Evolutionary conservation across 2,888 invertebrate genomes (phyloP), one percentile per base, ranked within the genome.

Genomic region (Synergus itoensis): DNA sequence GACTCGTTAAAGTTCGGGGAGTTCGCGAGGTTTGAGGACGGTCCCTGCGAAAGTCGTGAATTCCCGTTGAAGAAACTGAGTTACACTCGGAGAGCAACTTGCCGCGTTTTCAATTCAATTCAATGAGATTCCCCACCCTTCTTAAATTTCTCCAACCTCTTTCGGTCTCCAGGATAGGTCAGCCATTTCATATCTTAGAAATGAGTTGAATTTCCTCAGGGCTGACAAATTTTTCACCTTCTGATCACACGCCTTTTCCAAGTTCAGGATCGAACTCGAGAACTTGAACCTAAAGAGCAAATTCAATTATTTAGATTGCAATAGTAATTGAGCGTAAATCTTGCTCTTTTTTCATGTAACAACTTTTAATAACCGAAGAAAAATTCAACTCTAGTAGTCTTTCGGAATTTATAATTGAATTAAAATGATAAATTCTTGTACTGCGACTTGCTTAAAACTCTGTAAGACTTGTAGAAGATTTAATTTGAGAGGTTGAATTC

Each of bases 401-500:
- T 28, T 62, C 1, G 1, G 7, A 62, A 28, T 62, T 62, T 62
- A 12, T 62, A 62, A 62, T 62, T 12, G 18, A 14, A 62, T 21
- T 14, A 62, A 28, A 62, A 12, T 60, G 0, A 11, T 21, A 11
- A 21, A 21, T 62, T 62, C 28, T 28, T 28, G 62, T 4, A 1
- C 21, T 62, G 11, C 11, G 14, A 14, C 80, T 79, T 79, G 60
- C 65, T 9, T 9, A 18, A 16, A 18, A 57, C 1, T 16, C 57
- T 7, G n/a, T 18, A 7, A 62, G 28, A 28, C 80, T 80, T 79
- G 53, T 73, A 80, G 80, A 83, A 84, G 82, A 82, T 84, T 83
- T 83, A 83, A 84, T 84, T 83, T 82, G 83, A 83, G 82, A 82
- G 82, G 82, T 81, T 84, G 82, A 83, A 81, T 80, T 82, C 85